A percentile compares a stretch with the other conserved stretches of the same genome.
Evolutionary conservation across 2,888 invertebrate species (phyloP).

Genomic region (Leuctra nigra): DNA sequence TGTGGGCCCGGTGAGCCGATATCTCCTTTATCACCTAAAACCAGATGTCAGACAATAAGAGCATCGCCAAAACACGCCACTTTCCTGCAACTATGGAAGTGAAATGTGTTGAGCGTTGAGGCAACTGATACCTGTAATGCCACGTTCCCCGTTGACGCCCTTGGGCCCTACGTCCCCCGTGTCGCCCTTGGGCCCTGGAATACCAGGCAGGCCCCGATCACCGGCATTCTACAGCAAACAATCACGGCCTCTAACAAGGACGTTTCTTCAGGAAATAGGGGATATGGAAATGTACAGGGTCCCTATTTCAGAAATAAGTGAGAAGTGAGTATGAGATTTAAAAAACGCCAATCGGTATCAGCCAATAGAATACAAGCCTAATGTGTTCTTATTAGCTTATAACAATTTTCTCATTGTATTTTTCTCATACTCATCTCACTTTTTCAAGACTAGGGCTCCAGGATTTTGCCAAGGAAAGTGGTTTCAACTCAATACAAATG

Average conservation of each 20-base stretch:
- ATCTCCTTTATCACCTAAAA: constrained; percentile 66
- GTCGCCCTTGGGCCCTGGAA: constrained; percentile 53
- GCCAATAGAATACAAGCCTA: no score
- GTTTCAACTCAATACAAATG: no score
- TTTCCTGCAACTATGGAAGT: constrained; percentile 12
- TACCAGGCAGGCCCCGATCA: constrained; percentile 57
- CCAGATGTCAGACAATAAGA: constrained; percentile 19
- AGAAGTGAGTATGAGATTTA: no score
- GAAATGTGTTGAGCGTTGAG: no score
- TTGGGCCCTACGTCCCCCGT: constrained; percentile 46
- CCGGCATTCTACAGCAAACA: constrained; percentile 57
- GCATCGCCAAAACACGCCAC: neutral
- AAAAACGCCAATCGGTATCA: no score
- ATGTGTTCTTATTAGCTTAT: no score
- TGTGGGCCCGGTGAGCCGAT: constrained; percentile 67
- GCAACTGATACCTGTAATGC: constrained; percentile 46
- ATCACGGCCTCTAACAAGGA: constrained; percentile 49
- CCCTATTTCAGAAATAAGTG: neutral
- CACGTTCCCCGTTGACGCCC: constrained; percentile 45
- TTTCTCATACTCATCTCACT: no score
- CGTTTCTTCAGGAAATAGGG: neutral
- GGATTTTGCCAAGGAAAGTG: no score
- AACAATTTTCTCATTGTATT: no score
- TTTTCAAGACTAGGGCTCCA: no score
- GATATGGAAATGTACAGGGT: neutral